Base-by-base conservation (phyloP, 2,888 invertebrate species). In the Dinocampus coccinellae region DNA sequence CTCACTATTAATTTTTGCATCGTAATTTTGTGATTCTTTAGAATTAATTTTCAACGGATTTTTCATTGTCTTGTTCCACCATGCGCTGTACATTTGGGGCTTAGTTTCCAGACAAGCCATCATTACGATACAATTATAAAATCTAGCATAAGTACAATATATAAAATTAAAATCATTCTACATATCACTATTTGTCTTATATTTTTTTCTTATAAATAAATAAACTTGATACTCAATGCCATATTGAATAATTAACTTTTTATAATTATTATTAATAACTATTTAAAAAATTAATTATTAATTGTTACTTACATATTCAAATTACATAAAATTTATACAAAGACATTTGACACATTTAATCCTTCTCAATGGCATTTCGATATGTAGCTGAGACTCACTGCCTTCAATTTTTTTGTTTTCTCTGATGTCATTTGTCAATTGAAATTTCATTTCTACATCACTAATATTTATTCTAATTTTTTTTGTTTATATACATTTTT, bases 31-130 rank as follows among this genome's bases (percentile, higher is more conserved):
- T 24, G 24, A 13, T 33, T 72, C 47, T n/a, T 42, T 55, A 33
- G 55, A n/a, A 22, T 67, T 42, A 16, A 62, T 67, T 57, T 67
- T 67, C 2, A 72, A 62, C 57, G 62, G 67, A 11, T 67, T 63
- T 16, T 72, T 72, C n/a, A 72, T n/a, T n/a, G 47, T 47, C 13
- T 67, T 67, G 13, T 26, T 62, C 4, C 62, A 72, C 71, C 71
- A 72, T 55, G 42, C 55, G 36, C 62, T 72, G 57, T 72, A 72
- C 34, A 72, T 42, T n/a, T 72, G 71, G 7, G 71, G 71, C 42
- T 57, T 62, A 33, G 63, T 72, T 62, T 72, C 71, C 29, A 72
- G 33, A 42, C 71, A 72, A 33, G 71, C 67, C 71, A 72, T 72
- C 24, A 22, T 58, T 22, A 67, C 3, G 11, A 16, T 4, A 58